Evolutionary conservation across 1,140 invertebrate species (phyloP).

Genomic region (Aleiodes sp.): DNA sequence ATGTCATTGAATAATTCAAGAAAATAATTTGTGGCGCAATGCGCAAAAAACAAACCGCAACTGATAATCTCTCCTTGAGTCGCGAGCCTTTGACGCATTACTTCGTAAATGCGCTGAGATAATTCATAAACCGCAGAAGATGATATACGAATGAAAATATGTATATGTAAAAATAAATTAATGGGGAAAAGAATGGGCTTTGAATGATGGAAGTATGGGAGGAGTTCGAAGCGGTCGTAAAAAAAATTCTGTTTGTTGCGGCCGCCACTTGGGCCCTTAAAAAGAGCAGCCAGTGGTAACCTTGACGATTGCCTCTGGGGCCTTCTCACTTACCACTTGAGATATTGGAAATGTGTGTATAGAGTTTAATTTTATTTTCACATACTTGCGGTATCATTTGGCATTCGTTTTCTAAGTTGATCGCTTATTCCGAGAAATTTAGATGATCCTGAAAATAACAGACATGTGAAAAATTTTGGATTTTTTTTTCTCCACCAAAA

Average conservation of each 20-base stretch:
- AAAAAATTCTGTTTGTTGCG: conserved; percentile 59
- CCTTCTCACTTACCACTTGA: neutral
- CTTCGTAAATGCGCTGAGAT: conserved; percentile 54
- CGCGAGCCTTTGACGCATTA: conserved; percentile 49
- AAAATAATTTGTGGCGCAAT: neutral
- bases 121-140: conserved; percentile 59
- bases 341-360: neutral
- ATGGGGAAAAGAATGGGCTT: conserved; percentile 16
- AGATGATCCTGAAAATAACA: too few relatives aligned
- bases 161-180: conserved; percentile 28
- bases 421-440: too few relatives aligned
- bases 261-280: conserved; percentile 36
- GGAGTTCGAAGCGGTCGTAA: conserved; percentile 54
- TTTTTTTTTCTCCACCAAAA: too few relatives aligned
- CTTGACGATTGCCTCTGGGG: neutral
- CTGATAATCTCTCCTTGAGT: too few relatives aligned
- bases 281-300: neutral
- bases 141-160: conserved; percentile 54
- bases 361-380: neutral
- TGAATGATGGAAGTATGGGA: conserved; percentile 5
- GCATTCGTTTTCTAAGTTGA: too few relatives aligned
- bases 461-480: too few relatives aligned
- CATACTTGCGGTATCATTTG: too few relatives aligned
- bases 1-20: neutral
- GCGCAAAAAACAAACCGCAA: conserved; percentile 15